Percentiles rank a stretch among this genome's conserved stretches.
phyloP scores from a whole-genome alignment of 2,888 invertebrate genomes.

The Dasysyrphus albostriatus region DNA sequence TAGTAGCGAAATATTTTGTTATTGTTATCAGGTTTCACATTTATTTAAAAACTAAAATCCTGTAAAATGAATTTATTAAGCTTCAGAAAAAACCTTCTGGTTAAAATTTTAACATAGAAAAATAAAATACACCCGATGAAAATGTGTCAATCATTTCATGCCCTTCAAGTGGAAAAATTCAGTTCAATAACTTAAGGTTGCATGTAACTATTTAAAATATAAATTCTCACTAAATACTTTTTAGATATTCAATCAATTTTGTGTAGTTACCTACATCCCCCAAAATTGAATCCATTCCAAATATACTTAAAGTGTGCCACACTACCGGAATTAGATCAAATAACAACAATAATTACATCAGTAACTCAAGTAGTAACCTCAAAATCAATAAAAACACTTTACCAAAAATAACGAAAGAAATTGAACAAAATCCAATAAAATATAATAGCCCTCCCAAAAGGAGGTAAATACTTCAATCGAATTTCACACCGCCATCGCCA shows the following conservation, averaged over 20 bases:
- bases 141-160: background rate
- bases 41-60: too few species aligned
- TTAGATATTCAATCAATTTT: background rate
- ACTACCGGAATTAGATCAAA: slow-evolving; percentile 39
- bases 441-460: slow-evolving; percentile 55
- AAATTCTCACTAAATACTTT: background rate
- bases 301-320: slow-evolving; percentile 6
- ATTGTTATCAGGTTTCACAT: too few species aligned
- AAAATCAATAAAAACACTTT: slow-evolving; percentile 71
- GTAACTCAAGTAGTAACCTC: slow-evolving; percentile 51
- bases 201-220: background rate
- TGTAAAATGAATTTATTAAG: too few species aligned
- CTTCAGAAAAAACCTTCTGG: too few species aligned
- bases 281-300: slow-evolving; percentile 29
- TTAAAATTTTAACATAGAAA: background rate
- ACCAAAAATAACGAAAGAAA: slow-evolving; percentile 43
- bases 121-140: background rate
- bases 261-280: background rate
- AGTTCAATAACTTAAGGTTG: background rate
- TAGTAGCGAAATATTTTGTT: too few species aligned
- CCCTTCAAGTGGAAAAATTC: background rate
- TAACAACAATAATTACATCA: slow-evolving; percentile 43
- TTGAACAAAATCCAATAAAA: slow-evolving; percentile 44
- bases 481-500: slow-evolving; percentile 17
- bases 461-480: slow-evolving; percentile 70